phyloP scores from a whole-genome alignment of 2,888 invertebrate genomes.

The Pristionchus mayeri region DNA sequence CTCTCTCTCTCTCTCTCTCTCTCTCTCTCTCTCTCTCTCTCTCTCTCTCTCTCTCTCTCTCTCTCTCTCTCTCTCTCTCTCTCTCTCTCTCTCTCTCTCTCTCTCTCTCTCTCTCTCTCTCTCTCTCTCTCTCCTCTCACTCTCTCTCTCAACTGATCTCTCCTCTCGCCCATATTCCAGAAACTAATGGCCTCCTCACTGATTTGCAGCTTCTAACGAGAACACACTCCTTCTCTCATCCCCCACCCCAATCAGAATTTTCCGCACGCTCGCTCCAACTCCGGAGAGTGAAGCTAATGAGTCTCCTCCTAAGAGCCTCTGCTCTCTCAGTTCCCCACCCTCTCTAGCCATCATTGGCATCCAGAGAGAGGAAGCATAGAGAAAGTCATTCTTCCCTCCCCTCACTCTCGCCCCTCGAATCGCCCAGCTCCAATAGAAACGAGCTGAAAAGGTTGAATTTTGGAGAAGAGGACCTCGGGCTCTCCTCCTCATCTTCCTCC shows the following conservation, averaged over 20 bases:
- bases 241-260: conserved; percentile 28
- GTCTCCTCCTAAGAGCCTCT: conserved; percentile 30
- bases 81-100: neutral
- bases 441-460: conserved; percentile 31
- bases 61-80: no score
- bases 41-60: neutral
- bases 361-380: no score
- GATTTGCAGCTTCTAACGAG: neutral
- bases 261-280: neutral
- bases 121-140: neutral
- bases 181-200: neutral
- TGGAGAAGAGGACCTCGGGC: neutral
- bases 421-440: conserved; percentile 8
- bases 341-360: neutral
- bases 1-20: neutral
- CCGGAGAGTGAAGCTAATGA: neutral
- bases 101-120: no score
- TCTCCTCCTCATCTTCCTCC: neutral
- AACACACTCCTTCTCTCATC: neutral
- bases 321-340: neutral
- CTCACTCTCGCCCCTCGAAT: neutral
- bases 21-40: neutral
- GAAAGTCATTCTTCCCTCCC: neutral
- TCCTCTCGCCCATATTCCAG: no score
- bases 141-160: no score